Evolutionary conservation across 2,888 invertebrate genomes (phyloP).

Genomic region (Heliconius ethilla): DNA sequence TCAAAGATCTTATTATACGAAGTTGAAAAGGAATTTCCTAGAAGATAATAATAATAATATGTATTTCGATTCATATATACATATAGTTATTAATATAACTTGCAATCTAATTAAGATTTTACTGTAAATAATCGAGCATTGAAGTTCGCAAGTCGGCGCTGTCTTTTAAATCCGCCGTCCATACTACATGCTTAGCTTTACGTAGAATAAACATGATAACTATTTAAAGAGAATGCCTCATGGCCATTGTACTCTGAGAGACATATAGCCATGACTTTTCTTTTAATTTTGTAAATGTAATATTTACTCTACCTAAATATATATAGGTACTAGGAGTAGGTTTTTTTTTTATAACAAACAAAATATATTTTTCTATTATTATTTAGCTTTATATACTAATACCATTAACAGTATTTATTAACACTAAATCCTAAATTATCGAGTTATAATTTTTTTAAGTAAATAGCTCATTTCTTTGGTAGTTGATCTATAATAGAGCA

Average conservation of each 20-base stretch:
- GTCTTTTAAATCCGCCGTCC: slow-evolving; percentile 46
- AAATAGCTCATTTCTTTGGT: slow-evolving; percentile 24
- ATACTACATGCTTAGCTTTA: slow-evolving; percentile 34
- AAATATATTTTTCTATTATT: background rate
- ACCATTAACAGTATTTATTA: too few species aligned
- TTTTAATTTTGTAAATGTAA: background rate
- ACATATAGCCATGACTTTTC: background rate
- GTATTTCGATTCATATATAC: background rate
- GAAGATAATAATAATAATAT: background rate
- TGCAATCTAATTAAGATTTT: slow-evolving; percentile 55
- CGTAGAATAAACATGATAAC: slow-evolving; percentile 29
- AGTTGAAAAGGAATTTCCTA: too few species aligned
- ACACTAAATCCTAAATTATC: too few species aligned
- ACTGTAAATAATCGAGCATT: slow-evolving; percentile 56
- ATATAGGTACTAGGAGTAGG: background rate
- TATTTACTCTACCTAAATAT: background rate
- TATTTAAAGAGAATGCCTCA: slow-evolving; percentile 20
- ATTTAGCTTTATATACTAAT: background rate
- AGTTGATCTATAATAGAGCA: slow-evolving; percentile 65
- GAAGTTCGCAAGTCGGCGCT: slow-evolving; percentile 51
- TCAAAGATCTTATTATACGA: too few species aligned
- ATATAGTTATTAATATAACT: too few species aligned
- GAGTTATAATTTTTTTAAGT: too few species aligned
- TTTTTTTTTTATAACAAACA: background rate
- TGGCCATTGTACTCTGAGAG: slow-evolving; percentile 24